Evolutionary conservation across 2,113 vertebrate species (phyloP).

Genomic region (Helogale parvula): DNA sequence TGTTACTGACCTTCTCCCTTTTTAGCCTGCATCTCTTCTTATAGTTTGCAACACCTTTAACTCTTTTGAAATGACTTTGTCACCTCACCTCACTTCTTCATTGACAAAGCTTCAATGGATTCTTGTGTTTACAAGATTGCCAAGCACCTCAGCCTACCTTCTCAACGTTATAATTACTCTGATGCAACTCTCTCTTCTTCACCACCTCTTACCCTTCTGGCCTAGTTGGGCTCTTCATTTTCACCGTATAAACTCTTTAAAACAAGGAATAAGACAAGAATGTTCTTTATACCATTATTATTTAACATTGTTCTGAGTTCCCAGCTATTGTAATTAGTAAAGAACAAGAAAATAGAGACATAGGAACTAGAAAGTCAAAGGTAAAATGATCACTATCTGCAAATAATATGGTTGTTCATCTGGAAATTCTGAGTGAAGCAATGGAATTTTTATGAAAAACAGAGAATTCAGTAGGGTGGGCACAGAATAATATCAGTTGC

Average conservation of each 20-base stretch:
- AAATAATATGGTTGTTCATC: not conserved
- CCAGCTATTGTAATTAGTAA: not conserved
- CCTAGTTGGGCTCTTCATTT: not conserved
- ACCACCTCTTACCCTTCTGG: not conserved
- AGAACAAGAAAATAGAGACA: not conserved
- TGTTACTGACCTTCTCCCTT: not conserved
- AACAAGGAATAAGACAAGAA: not conserved
- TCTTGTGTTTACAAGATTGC: not conserved
- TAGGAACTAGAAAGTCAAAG: not conserved
- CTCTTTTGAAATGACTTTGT: not conserved
- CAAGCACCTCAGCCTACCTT: not conserved
- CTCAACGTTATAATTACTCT: not conserved
- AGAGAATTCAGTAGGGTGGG: not conserved
- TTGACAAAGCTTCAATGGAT: not conserved
- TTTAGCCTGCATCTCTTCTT: not conserved
- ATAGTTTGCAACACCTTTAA: not conserved
- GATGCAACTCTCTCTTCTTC: not conserved
- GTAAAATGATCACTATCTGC: not conserved
- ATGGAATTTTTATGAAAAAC: not conserved
- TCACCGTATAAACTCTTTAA: not conserved
- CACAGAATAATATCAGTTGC: not conserved
- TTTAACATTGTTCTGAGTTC: not conserved
- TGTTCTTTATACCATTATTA: not conserved
- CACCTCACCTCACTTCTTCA: not conserved
- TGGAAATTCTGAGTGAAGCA: not conserved